phyloP scores from a whole-genome alignment of 2,113 vertebrate species.

The Dicaeum eximium region DNA sequence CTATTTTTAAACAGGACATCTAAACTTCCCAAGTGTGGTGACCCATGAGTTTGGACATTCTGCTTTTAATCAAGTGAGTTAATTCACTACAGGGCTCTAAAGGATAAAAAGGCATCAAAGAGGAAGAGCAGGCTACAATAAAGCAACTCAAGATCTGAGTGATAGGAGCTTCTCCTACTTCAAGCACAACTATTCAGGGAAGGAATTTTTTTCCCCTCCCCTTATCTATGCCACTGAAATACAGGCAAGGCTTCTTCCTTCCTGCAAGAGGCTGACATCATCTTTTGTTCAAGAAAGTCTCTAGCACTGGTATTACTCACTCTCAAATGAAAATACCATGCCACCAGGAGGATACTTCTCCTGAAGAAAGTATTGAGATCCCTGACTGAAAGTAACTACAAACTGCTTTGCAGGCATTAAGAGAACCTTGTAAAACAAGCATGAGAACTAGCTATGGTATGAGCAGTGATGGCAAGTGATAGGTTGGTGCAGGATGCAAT shows the following conservation, averaged over 20 bases:
- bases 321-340: neutral
- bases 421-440: neutral
- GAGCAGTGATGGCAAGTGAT: neutral
- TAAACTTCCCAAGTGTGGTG: conserved; percentile 36
- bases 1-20: conserved; percentile 46
- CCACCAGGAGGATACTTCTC: neutral
- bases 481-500: neutral
- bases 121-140: conserved; percentile 32
- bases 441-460: neutral
- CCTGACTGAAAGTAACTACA: neutral
- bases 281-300: neutral
- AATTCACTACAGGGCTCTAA: conserved; percentile 37
- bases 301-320: neutral
- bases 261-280: neutral
- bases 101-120: conserved; percentile 43
- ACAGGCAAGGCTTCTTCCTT: conserved; percentile 26
- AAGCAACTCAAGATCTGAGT: neutral
- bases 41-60: conserved; percentile 4
- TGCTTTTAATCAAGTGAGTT: conserved; percentile 34
- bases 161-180: conserved; percentile 22
- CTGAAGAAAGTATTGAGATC: neutral
- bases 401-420: neutral
- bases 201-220: neutral
- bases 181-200: conserved; percentile 10
- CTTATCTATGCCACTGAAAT: conserved; percentile 15